These are phyloP conservation scores for Pediacus dermestoides DNA, from an alignment of 2,888 invertebrate species.

Conservation along the genomic window DNA sequence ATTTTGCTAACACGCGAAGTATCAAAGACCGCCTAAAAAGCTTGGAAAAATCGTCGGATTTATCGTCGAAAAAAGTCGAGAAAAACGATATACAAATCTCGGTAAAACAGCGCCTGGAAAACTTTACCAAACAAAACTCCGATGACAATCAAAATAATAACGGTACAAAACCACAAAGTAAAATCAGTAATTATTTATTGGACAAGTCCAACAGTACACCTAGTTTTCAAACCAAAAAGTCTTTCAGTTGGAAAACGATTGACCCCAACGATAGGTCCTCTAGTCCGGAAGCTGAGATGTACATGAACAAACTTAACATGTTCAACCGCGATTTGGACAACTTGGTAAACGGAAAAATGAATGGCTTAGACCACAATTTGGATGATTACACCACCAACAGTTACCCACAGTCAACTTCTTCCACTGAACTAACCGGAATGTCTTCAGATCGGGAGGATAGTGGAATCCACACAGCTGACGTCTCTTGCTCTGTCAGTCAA, in stretches of 20 bases:
- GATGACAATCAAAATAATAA: slow-evolving; percentile 21
- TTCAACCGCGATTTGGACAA: slow-evolving; percentile 49
- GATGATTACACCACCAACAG: slow-evolving; percentile 48
- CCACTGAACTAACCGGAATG: slow-evolving; percentile 59
- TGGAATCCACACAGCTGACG: slow-evolving; percentile 75
- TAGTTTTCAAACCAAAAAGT: slow-evolving; percentile 24
- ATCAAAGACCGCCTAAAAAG: slow-evolving; percentile 70
- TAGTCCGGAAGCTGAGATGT: slow-evolving; percentile 57
- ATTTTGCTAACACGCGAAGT: slow-evolving; percentile 63
- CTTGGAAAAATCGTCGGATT: slow-evolving; percentile 64
- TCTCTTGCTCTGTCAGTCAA: slow-evolving; percentile 69
- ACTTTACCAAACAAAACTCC: slow-evolving; percentile 31
- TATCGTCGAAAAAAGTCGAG: slow-evolving; percentile 41
- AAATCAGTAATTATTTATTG: slow-evolving; percentile 38
- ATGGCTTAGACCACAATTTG: slow-evolving; percentile 51
- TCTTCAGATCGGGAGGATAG: slow-evolving; percentile 70
- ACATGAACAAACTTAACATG: slow-evolving; percentile 45
- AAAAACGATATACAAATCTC: slow-evolving; percentile 32
- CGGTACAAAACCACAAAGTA: slow-evolving; percentile 26
- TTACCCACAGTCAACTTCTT: slow-evolving; percentile 54
- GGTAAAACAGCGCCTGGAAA: slow-evolving; percentile 33
- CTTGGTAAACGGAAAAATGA: slow-evolving; percentile 37
- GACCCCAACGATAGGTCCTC: slow-evolving; percentile 46
- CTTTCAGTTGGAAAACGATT: slow-evolving; percentile 23
- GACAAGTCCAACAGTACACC: slow-evolving; percentile 31